Evolutionary conservation across 2,113 vertebrate species (phyloP).

Genomic region (Aegithalos caudatus): DNA sequence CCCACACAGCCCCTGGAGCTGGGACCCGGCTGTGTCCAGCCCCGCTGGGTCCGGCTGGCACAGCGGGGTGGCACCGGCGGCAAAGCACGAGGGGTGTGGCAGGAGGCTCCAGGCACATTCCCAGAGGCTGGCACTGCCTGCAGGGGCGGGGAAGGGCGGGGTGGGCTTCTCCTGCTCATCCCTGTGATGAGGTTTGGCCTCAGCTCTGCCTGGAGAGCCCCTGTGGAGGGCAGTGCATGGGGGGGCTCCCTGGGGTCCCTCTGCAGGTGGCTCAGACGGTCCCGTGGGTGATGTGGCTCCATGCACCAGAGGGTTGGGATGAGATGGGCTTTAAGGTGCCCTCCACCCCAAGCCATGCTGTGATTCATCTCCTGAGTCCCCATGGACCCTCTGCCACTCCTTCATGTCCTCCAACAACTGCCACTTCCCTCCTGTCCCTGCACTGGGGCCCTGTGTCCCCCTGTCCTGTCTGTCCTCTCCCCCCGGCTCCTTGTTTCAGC

Average conservation of each 20-base stretch:
- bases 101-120: background rate
- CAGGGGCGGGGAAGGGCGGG: no score
- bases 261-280: background rate
- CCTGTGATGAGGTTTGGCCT: rapidly evolving
- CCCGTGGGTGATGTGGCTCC: background rate
- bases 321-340: background rate
- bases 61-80: rapidly evolving
- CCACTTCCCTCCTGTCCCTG: background rate
- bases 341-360: background rate
- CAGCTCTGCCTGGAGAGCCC: background rate
- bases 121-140: background rate
- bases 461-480: rapidly evolving
- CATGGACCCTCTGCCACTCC: background rate
- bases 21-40: background rate
- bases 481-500: rapidly evolving
- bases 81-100: background rate
- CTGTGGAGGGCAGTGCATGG: rapidly evolving
- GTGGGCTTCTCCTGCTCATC: background rate
- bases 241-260: background rate
- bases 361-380: background rate
- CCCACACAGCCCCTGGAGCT: background rate
- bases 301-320: background rate
- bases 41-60: background rate
- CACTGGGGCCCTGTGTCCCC: rapidly evolving
- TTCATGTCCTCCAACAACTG: background rate